Evolutionary conservation across 2,113 vertebrate species (phyloP).

Genomic region (Raja brachyura): DNA sequence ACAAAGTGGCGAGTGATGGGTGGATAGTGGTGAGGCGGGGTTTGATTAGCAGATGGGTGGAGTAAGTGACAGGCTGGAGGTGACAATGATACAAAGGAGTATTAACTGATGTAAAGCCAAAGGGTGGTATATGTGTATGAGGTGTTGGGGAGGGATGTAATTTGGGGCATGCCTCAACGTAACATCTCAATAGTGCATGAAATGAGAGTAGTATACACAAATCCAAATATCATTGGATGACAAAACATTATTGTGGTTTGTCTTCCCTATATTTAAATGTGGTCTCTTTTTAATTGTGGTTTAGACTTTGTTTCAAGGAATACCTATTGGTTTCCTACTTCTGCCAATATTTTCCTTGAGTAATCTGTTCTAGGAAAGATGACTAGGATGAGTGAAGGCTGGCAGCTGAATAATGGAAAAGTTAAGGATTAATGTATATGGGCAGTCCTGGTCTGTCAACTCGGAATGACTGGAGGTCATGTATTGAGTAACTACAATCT

Average conservation of each 20-base stretch:
- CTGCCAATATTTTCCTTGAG: neutral
- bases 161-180: too few relatives aligned
- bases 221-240: neutral
- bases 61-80: too few relatives aligned
- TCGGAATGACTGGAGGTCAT: neutral
- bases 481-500: neutral
- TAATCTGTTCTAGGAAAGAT: neutral
- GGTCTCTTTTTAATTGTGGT: too few relatives aligned
- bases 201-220: neutral
- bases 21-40: too few relatives aligned
- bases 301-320: neutral
- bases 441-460: neutral
- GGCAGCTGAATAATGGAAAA: neutral
- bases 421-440: neutral
- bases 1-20: too few relatives aligned
- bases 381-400: neutral
- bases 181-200: neutral
- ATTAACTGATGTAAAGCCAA: too few relatives aligned
- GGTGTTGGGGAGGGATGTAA: neutral
- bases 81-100: too few relatives aligned
- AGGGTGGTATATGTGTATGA: neutral
- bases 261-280: neutral
- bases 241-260: neutral
- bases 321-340: neutral
- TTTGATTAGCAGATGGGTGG: too few relatives aligned